Evolutionary conservation across 2,113 vertebrate genomes (phyloP), one percentile per base, ranked within the genome.

Genomic region (Coregonus clupeaformis): DNA sequence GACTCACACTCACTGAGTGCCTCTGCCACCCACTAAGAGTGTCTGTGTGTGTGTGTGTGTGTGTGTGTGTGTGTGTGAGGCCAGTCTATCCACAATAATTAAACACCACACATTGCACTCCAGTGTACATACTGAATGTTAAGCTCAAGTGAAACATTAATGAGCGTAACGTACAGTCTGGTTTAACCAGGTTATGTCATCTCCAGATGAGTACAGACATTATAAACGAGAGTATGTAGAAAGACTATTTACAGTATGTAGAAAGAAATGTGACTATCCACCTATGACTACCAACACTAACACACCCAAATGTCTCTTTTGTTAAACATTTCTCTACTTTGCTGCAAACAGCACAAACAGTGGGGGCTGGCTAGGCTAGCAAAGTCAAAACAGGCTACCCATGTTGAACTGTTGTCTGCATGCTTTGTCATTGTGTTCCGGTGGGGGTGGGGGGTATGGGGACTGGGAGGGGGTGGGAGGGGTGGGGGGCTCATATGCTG

Each of bases 401-500:
- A 60, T 60, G 57, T 55, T 55, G 14, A 55, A 55, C 52, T 55
- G 52, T 18, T 65, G 6, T 6, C 29, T 18, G 14, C 30, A 14
- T 67, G 65, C 20, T 36, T 65, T 30, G 65, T 36, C 30, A 36
- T 36, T 67, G 29, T 67, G 65, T 67, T 42, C 20, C 7, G 18
- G 29, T n/a, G 65, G 45, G 65, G 49, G 49, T 24, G 52, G 52
- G 2, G 52, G 9, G 25, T 27, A 25, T 7, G 20, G 55, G 29
- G 29, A 16, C 20, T 62, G 22, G 55, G 36, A 55, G 42, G 55
- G 47, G 25, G 27, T 57, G 18, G 29, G 18, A 5, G 13, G 16
- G 13, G 14, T 4, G 57, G n/a, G 20, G 57, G 7, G 16, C 29
- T 68, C 80, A 75, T 62, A 69, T 81, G 76, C 67, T 80, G 76